Evolutionary conservation across 2,888 invertebrate genomes (phyloP), one percentile per base, ranked within the genome.

Genomic region (Andrena hattorfiana): DNA sequence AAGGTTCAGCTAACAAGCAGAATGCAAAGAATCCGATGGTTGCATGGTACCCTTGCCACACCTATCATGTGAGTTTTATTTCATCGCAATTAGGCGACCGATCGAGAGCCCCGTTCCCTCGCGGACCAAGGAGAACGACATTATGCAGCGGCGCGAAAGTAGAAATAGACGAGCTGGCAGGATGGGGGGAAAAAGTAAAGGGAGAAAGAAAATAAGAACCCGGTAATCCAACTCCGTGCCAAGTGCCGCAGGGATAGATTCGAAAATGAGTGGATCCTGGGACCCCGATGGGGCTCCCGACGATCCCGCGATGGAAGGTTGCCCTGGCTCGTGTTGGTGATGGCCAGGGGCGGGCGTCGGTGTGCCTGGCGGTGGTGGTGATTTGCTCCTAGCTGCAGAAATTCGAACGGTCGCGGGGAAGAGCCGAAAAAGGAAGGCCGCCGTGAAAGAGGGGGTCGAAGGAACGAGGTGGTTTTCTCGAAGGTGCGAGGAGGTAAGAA

Each of bases 401-500:
- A 64, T 81, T 56, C 77, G 77, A 82, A 80, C 42, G 80, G 87
- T 85, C 84, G 77, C 81, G 81, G 74, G 64, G 72, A 63, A 80
- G 67, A 72, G 54, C 75, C 76, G 77, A 85, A 84, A 86, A 87
- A 83, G 74, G 81, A 77, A 71, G 74, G 75, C 83, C 75, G 76
- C 67, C 72, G 75, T 60, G 79, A 80, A 84, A 83, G 78, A 78
- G 63, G 78, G 84, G 78, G 68, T 64, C 68, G 85, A 79, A 83
- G 83, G 78, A 73, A 80, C 79, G 85, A 87, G 76, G 85, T 76
- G 85, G 76, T 87, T 92, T 92, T 90, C 91, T 91, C 87, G 89
- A 92, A 92, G 89, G 92, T 91, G 91, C 90, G 91, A 92, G 91
- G 89, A 89, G 83, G 88, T 83, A 87, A 90, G 91, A 91, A 92